A percentile compares a stretch with the other conserved stretches of the same genome.
phyloP scores from a whole-genome alignment of 2,797 vertebrate genomes.

The Oophaga sylvatica region DNA sequence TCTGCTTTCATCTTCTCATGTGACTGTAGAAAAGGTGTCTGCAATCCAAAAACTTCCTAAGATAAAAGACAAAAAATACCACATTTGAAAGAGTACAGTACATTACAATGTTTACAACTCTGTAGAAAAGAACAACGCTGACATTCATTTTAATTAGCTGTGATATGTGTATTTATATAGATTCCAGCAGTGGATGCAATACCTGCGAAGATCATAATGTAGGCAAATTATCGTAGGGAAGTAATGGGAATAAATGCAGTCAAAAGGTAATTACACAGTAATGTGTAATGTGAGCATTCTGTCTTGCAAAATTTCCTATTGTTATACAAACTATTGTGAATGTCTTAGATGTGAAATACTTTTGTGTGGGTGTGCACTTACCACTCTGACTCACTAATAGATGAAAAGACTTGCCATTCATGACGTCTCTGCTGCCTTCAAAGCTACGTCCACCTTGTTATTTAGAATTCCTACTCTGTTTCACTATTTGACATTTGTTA shows the following conservation, averaged over 20 bases:
- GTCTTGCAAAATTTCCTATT: slow-evolving; percentile 1
- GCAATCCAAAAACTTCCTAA: slow-evolving; percentile 59
- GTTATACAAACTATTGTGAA: not conserved
- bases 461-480: not conserved
- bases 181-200: slow-evolving; percentile 9
- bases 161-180: slow-evolving; percentile 35
- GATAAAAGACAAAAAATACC: slow-evolving; percentile 47
- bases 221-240: slow-evolving; percentile 10
- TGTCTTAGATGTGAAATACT: not conserved
- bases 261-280: slow-evolving; percentile 16
- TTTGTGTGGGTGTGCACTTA: not conserved
- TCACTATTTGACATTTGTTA: not conserved
- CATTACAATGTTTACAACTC: slow-evolving; percentile 17
- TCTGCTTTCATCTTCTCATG: slow-evolving; percentile 66
- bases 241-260: slow-evolving; percentile 17
- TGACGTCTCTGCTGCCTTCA: not conserved
- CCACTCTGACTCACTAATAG: not conserved
- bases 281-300: slow-evolving; percentile 15
- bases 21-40: slow-evolving; percentile 55
- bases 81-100: slow-evolving; percentile 47
- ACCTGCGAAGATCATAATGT: slow-evolving; percentile 26
- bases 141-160: slow-evolving; percentile 27
- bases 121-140: not conserved
- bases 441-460: not conserved
- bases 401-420: not conserved